Evolutionary conservation across 2,888 invertebrate species (phyloP).

Genomic region (Lycia hirtaria): DNA sequence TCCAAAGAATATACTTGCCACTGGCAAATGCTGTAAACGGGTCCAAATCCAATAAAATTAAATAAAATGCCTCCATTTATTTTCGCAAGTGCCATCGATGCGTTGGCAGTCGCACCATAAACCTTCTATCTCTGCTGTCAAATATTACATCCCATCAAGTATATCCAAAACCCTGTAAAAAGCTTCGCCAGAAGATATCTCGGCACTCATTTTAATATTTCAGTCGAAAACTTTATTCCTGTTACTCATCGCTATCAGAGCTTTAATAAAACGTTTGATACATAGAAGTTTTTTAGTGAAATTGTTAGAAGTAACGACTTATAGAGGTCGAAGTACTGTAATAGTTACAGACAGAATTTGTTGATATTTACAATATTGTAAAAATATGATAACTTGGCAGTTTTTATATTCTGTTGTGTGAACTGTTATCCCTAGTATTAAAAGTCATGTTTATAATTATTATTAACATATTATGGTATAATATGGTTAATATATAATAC

Average conservation of each 20-base stretch:
- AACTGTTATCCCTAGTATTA: too few relatives aligned
- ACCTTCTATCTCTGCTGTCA: not conserved
- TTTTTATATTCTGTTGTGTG: not conserved
- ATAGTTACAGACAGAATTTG: not conserved
- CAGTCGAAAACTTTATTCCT: not conserved
- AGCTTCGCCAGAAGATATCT: constrained; percentile 1
- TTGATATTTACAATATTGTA: not conserved
- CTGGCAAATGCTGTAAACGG: too few relatives aligned
- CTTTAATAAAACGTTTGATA: not conserved
- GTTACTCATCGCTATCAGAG: not conserved
- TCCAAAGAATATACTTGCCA: too few relatives aligned
- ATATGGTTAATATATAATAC: too few relatives aligned
- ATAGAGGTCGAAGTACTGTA: not conserved
- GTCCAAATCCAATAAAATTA: too few relatives aligned
- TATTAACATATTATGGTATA: too few relatives aligned
- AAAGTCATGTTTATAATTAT: too few relatives aligned
- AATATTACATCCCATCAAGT: not conserved
- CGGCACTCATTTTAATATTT: not conserved
- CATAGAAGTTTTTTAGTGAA: not conserved
- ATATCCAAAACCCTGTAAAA: not conserved
- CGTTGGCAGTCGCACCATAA: too few relatives aligned
- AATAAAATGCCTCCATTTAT: too few relatives aligned
- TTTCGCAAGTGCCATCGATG: too few relatives aligned
- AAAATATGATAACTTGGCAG: not conserved
- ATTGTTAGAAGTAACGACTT: not conserved